These are phyloP conservation scores for Oxyruncus cristatus DNA, from an alignment of 2,113 vertebrate genomes.

Conservation along the genomic window DNA sequence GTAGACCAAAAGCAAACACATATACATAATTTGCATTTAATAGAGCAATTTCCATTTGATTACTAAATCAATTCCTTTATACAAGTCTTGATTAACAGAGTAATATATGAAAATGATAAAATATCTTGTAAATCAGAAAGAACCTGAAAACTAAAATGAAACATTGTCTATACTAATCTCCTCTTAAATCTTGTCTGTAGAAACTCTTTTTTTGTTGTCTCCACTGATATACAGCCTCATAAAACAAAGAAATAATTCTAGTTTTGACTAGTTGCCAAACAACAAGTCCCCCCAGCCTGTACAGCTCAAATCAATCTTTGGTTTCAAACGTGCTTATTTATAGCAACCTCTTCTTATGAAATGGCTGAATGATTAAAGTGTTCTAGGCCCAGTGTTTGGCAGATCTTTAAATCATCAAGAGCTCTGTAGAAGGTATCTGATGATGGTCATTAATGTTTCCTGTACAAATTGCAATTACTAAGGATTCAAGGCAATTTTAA, in stretches of 20 bases:
- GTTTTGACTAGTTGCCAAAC: background rate
- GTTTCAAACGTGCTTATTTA: slow-evolving; percentile 30
- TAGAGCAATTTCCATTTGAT: background rate
- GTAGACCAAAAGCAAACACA: background rate
- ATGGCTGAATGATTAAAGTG: slow-evolving; percentile 11
- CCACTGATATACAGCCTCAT: background rate
- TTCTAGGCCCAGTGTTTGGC: background rate
- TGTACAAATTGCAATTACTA: slow-evolving; percentile 15
- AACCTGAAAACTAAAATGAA: background rate
- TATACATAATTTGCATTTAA: background rate
- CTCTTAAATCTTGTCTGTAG: background rate
- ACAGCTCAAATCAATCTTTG: background rate
- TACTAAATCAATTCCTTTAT: background rate
- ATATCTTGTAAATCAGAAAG: background rate
- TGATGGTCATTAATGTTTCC: slow-evolving; percentile 14
- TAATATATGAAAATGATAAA: background rate
- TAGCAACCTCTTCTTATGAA: background rate
- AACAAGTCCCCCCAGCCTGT: background rate
- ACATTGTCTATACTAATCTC: background rate
- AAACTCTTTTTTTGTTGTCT: background rate
- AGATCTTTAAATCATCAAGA: slow-evolving; percentile 26
- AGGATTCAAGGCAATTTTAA: background rate
- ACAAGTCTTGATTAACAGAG: background rate
- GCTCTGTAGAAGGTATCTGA: background rate
- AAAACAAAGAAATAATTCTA: background rate